Percentiles rank a stretch among this genome's conserved stretches.
These are phyloP conservation scores for Sminthurinus aureus DNA, from an alignment of 2,888 invertebrate genomes.

Conservation along the genomic window DNA sequence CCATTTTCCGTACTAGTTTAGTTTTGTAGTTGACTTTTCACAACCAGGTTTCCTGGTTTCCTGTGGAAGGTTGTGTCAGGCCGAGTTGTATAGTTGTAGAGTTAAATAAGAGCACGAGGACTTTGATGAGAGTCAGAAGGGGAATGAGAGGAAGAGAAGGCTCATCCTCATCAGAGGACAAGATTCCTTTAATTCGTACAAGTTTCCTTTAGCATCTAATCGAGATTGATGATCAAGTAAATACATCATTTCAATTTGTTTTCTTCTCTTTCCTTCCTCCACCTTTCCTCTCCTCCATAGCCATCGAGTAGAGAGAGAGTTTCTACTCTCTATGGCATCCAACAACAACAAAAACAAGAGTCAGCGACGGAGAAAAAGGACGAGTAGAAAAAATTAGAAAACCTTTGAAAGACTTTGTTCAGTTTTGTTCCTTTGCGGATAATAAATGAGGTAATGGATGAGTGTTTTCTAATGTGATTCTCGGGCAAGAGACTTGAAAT, in stretches of 20 bases:
- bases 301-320: slow-evolving; percentile 13
- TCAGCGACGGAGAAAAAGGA: background rate
- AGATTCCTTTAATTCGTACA: background rate
- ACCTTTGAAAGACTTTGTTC: slow-evolving; percentile 17
- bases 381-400: slow-evolving; percentile 23
- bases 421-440: background rate
- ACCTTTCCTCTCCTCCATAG: background rate
- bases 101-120: background rate
- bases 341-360: background rate
- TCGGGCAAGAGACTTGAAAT: background rate
- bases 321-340: background rate
- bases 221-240: slow-evolving; percentile 50
- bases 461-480: slow-evolving; percentile 30
- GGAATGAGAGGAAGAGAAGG: background rate
- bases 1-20: no score
- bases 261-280: background rate
- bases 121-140: background rate
- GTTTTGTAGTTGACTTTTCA: no score
- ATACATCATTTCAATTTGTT: slow-evolving; percentile 47
- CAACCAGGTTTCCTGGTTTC: no score
- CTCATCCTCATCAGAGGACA: background rate
- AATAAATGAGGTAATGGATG: slow-evolving; percentile 41
- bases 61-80: no score
- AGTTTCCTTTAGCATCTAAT: slow-evolving; percentile 31
- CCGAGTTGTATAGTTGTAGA: no score